These are phyloP conservation scores for Aplidium turbinatum DNA, from an alignment of 23 tunicate genomes.

Conservation along the genomic window DNA sequence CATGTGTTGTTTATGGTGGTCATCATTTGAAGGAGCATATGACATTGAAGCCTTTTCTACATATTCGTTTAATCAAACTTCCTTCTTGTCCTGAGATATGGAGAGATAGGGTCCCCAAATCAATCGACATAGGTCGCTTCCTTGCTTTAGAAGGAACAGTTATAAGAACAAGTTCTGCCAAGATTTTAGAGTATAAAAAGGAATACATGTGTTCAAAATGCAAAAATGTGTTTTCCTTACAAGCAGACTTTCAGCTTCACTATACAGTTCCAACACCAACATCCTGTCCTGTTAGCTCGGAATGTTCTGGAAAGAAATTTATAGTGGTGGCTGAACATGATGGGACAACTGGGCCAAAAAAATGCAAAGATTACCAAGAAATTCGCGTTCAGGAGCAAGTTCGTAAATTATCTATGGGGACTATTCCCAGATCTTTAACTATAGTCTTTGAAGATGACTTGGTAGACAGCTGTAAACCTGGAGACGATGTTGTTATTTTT, in stretches of 20 bases:
- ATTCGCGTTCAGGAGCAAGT: conserved; percentile 87
- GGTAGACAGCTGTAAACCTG: conserved; percentile 90
- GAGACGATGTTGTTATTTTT: conserved; percentile 76
- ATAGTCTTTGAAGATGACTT: conserved; percentile 86
- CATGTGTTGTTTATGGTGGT: conserved; percentile 17
- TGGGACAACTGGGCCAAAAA: conserved; percentile 22
- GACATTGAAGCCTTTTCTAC: conserved; percentile 58
- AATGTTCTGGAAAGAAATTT: conserved; percentile 73
- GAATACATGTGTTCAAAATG: conserved; percentile 81
- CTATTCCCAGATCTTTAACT: conserved; percentile 77
- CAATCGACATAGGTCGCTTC: conserved; percentile 74
- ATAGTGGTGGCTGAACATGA: conserved; percentile 44
- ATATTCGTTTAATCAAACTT: conserved; percentile 66
- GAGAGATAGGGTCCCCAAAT: conserved; percentile 87
- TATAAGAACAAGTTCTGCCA: conserved; percentile 79
- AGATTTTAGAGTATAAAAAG: conserved; percentile 64
- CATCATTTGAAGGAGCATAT: conserved; percentile 60
- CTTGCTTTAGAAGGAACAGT: conserved; percentile 88
- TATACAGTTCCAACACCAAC: conserved; percentile 61
- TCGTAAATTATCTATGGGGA: conserved; percentile 83
- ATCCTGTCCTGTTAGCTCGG: conserved; percentile 57
- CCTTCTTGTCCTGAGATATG: conserved; percentile 79
- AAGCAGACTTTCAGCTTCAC: conserved; percentile 71
- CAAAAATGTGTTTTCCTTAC: conserved; percentile 48
- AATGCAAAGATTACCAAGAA: conserved; percentile 90